A percentile compares a stretch with the other conserved stretches of the same genome.
phyloP scores from a whole-genome alignment of 2,113 vertebrate genomes.

The Psammodynastes pulverulentus region DNA sequence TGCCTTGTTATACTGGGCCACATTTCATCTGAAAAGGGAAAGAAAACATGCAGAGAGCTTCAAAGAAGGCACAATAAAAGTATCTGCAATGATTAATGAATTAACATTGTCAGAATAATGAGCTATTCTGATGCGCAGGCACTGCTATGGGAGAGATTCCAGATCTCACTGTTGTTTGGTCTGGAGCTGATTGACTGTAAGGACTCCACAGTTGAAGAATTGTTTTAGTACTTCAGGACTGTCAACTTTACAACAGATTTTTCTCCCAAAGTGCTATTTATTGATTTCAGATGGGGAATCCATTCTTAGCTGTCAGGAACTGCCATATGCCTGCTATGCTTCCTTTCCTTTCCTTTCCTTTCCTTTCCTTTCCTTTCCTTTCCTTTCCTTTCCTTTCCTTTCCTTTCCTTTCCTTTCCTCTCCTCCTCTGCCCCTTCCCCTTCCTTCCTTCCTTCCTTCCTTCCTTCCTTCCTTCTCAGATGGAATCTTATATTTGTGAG shows the following conservation, averaged over 20 bases:
- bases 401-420: too few species aligned
- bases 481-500: background rate
- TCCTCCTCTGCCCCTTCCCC: background rate
- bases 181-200: conserved; percentile 64
- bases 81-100: conserved; percentile 69
- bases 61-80: conserved; percentile 57
- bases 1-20: conserved; percentile 58
- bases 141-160: conserved; percentile 62
- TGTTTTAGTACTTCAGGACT: conserved; percentile 71
- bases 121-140: conserved; percentile 64
- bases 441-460: too few species aligned
- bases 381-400: background rate
- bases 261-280: conserved; percentile 71
- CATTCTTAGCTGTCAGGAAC: conserved; percentile 60
- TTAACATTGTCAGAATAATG: conserved; percentile 59
- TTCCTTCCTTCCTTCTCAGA: background rate
- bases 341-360: conserved; percentile 43
- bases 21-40: conserved; percentile 59
- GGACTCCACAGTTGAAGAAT: conserved; percentile 70
- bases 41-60: conserved; percentile 63
- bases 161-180: conserved; percentile 67
- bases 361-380: background rate
- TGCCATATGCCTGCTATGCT: conserved; percentile 68
- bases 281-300: conserved; percentile 75
- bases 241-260: conserved; percentile 69